Conservation (phyloP, 2,797 vertebrate species). For the Pangasius larnaudii region DNA sequence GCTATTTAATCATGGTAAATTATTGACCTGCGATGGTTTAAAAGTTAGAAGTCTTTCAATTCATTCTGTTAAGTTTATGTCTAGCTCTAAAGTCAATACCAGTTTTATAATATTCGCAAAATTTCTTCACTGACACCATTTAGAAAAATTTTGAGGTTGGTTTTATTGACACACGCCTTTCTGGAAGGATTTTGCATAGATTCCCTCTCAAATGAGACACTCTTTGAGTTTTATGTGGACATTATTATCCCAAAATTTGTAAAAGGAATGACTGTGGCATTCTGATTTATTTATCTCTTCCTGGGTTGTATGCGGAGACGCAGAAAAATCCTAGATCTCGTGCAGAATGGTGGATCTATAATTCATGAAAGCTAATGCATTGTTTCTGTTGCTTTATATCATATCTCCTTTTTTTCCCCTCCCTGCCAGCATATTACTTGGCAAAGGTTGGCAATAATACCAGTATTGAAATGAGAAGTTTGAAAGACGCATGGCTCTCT, state of each 20-base stretch:
- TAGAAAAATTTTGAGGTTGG: constrained; percentile 21
- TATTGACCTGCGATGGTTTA: neutral
- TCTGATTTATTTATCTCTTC: constrained; percentile 77
- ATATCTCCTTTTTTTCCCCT: constrained; percentile 16
- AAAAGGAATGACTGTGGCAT: constrained; percentile 57
- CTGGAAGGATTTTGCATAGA: constrained; percentile 59
- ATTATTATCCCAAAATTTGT: constrained; percentile 44
- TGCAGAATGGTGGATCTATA: constrained; percentile 74
- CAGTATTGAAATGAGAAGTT: constrained; percentile 82
- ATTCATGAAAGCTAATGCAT: constrained; percentile 83
- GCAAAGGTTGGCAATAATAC: constrained; percentile 82
- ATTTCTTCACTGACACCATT: neutral
- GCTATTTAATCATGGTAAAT: neutral
- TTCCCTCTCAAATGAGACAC: constrained; percentile 57
- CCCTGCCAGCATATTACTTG: constrained; percentile 68
- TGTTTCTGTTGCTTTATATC: constrained; percentile 82
- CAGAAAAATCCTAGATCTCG: constrained; percentile 68
- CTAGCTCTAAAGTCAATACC: neutral
- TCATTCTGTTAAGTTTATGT: constrained; percentile 16
- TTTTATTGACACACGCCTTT: constrained; percentile 68
- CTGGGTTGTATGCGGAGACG: constrained; percentile 71
- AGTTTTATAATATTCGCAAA: neutral
- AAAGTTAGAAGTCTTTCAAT: neutral
- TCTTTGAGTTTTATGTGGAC: constrained; percentile 53
- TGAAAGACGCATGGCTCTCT: constrained; percentile 78